Conservation (phyloP, 2,888 invertebrate genomes). For the Pogonocherus hispidulus region DNA sequence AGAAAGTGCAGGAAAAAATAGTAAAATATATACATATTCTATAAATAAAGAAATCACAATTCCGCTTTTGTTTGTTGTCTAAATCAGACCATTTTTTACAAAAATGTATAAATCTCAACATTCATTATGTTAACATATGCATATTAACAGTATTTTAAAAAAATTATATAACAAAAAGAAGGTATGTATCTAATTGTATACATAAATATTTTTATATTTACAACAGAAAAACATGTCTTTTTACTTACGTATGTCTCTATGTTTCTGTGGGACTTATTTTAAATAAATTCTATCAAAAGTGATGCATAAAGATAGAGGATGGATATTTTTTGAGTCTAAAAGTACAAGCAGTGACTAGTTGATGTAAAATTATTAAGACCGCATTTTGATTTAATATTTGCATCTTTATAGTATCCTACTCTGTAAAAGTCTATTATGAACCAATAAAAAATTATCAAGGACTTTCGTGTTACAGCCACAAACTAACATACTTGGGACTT, state of each 20-base stretch:
- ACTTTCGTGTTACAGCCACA: no score
- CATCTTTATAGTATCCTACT: no score
- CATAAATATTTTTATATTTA: conserved; percentile 10
- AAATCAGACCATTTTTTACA: conserved; percentile 25
- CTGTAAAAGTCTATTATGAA: no score
- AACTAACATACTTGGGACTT: no score
- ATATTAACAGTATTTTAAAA: not conserved
- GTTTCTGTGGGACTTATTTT: not conserved
- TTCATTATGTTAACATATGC: not conserved
- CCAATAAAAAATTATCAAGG: no score
- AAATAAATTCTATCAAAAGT: not conserved
- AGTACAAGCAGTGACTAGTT: not conserved
- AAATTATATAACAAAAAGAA: conserved; percentile 5
- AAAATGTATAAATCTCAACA: conserved; percentile 5
- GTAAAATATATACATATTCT: conserved; percentile 45
- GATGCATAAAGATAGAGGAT: not conserved
- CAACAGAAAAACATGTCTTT: conserved; percentile 12
- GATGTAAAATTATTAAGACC: not conserved
- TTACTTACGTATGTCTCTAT: conserved; percentile 1
- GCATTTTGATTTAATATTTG: not conserved
- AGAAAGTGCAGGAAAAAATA: conserved; percentile 24
- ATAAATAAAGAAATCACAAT: conserved; percentile 48
- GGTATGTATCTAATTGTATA: not conserved
- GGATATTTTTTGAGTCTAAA: not conserved
- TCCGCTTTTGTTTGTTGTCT: conserved; percentile 39